Base-by-base conservation (phyloP, 2,113 vertebrate species). In the Elgaria multicarinata region DNA sequence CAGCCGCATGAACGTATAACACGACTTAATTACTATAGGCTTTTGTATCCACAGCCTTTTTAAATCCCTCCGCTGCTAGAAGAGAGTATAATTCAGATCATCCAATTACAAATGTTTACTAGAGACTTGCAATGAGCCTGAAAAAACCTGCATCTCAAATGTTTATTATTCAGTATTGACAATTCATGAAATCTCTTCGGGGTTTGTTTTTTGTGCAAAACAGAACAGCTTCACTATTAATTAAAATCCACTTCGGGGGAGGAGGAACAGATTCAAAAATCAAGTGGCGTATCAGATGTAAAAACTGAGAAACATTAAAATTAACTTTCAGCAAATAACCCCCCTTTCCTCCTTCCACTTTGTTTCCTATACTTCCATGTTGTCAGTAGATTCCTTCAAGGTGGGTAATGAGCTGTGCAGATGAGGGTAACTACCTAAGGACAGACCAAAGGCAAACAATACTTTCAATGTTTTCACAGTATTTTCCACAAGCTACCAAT, bases 261-360 rank as follows among this genome's bases (percentile, higher is more conserved):
- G 42, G 85, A 22, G 31, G 4, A 12, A 86, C 6, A 66, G 72
- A 10, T 44, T 67, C 82, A 53, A 58, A 71, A 76, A 79, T 0
- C 62, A 53, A 0, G n/a, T 58, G 53, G 46, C 88, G 0, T 0
- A 66, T 33, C 64, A 91, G 72, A 33, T 81, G 78, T 0, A 42
- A 92, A 66, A 83, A 75, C 77, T 90, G 88, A 90, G 3, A 53
- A 87, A 55, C 28, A 83, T 86, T 42, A 67, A 62, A 86, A 75
- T 87, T 69, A 39, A 90, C 28, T 83, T 76, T 26, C 24, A 77
- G 42, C 36, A 66, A 66, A 66, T 58, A 18, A 84, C 42, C 66
- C 66, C 6, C 86, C 74, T 78, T 53, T 79, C 67, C 77, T 36
- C 33, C n/a, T 36, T n/a, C 75, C 28, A 53, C 55, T 77, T 85